phyloP scores from a whole-genome alignment of 2,888 invertebrate genomes.

The Sialis fuliginosa region DNA sequence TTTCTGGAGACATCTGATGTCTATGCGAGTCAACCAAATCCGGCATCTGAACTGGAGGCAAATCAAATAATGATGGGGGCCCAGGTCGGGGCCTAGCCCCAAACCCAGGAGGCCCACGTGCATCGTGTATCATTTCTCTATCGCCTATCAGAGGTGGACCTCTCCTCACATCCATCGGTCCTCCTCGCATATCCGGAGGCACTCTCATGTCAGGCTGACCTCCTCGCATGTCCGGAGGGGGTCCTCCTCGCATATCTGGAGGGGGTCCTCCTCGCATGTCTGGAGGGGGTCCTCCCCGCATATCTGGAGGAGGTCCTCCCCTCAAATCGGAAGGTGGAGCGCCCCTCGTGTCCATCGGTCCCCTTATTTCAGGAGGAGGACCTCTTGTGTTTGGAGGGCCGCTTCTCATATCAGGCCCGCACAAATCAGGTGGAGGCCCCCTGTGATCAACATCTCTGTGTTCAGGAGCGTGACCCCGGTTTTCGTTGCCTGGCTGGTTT shows the following conservation, averaged over 20 bases:
- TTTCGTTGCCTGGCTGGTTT: neutral
- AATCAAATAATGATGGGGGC: neutral
- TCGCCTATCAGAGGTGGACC: no score
- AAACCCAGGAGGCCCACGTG: no score
- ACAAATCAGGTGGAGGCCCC: constrained; percentile 12
- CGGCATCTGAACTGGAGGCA: no score
- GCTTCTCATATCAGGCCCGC: constrained; percentile 7
- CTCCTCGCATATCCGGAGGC: no score
- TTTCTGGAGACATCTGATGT: no score
- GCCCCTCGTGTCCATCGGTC: no score
- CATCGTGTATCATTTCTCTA: no score
- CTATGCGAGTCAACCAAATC: no score
- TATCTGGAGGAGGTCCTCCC: constrained; percentile 7
- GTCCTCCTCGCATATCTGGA: constrained; percentile 5
- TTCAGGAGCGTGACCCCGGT: neutral
- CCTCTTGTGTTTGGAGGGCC: constrained; percentile 4
- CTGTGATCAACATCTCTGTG: constrained; percentile 1
- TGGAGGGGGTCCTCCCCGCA: constrained; percentile 7
- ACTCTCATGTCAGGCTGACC: no score
- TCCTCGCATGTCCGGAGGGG: neutral
- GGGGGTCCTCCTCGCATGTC: constrained; percentile 7
- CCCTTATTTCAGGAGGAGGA: neutral
- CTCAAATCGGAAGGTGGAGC: neutral
- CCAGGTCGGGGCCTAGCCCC: neutral
- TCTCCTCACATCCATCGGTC: no score